A percentile compares a stretch with the other conserved stretches of the same genome.
Evolutionary conservation across 2,797 vertebrate genomes (phyloP).

Genomic region (Falco naumanni): DNA sequence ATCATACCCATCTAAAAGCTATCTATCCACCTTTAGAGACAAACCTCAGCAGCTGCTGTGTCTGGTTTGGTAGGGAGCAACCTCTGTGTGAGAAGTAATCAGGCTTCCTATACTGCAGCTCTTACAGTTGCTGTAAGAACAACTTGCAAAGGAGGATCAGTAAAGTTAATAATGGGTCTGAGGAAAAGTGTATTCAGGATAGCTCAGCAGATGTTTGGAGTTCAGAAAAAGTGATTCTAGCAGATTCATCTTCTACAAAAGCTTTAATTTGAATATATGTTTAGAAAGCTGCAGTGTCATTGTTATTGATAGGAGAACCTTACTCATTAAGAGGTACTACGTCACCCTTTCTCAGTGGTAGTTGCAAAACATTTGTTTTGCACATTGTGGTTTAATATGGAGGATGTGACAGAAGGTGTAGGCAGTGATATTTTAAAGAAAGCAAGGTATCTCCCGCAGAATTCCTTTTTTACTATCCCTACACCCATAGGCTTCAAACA

Average conservation of each 20-base stretch:
- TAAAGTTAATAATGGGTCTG: conserved; percentile 19
- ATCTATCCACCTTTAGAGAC: background rate
- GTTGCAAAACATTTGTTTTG: background rate
- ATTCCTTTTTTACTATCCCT: background rate
- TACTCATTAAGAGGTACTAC: background rate
- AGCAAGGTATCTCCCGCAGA: background rate
- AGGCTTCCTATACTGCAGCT: background rate
- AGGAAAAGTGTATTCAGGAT: conserved; percentile 1
- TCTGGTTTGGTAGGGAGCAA: background rate
- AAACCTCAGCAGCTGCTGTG: background rate
- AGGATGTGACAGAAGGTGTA: background rate
- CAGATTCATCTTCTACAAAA: background rate
- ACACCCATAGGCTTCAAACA: background rate
- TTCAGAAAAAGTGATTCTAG: background rate
- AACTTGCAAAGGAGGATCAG: background rate
- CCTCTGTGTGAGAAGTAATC: background rate
- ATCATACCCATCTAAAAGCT: background rate
- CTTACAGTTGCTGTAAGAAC: background rate
- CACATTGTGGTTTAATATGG: background rate
- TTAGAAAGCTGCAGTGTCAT: conserved; percentile 8
- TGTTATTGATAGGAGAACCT: background rate
- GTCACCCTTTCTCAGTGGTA: background rate
- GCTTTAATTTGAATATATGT: conserved; percentile 30
- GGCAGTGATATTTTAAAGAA: background rate
- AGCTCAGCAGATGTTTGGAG: background rate